phyloP scores from a whole-genome alignment of 1,140 invertebrate genomes.

The Leptonema lineaticorne region DNA sequence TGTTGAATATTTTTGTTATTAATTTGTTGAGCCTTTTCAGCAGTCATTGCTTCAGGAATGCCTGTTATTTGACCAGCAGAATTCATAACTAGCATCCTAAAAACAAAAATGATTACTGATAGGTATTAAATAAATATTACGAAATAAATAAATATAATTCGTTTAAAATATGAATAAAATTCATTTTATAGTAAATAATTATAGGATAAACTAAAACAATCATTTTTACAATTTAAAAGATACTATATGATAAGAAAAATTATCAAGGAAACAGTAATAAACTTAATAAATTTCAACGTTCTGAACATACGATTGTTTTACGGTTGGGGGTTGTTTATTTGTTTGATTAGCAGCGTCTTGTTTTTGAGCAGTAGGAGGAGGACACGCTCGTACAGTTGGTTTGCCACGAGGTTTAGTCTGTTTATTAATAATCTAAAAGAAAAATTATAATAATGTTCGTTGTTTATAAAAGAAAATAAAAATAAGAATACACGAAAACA shows the following conservation, averaged over 20 bases:
- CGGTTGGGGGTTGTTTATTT: conserved; percentile 52
- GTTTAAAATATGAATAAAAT: background rate
- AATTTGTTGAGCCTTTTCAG: conserved; percentile 46
- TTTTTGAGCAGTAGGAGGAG: conserved; percentile 58
- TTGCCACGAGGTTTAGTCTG: conserved; percentile 56
- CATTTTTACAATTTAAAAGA: no score
- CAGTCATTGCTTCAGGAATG: conserved; percentile 50
- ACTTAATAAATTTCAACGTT: no score
- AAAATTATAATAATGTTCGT: no score
- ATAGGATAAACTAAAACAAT: no score
- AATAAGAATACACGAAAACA: background rate
- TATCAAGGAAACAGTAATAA: no score
- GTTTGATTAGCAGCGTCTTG: conserved; percentile 73
- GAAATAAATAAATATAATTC: background rate
- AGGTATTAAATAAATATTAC: background rate
- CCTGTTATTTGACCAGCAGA: conserved; percentile 57
- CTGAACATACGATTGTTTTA: conserved; percentile 46
- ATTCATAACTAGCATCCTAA: conserved; percentile 60
- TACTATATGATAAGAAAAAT: no score
- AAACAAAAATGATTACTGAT: conserved; percentile 13
- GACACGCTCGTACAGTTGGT: conserved; percentile 59
- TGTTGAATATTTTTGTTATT: conserved; percentile 42
- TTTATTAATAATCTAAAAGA: conserved; percentile 43
- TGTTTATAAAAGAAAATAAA: conserved; percentile 1
- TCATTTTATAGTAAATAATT: no score